These are phyloP conservation scores for Pagetopsis macropterus DNA, from an alignment of 2,797 vertebrate species.

Conservation along the genomic window DNA sequence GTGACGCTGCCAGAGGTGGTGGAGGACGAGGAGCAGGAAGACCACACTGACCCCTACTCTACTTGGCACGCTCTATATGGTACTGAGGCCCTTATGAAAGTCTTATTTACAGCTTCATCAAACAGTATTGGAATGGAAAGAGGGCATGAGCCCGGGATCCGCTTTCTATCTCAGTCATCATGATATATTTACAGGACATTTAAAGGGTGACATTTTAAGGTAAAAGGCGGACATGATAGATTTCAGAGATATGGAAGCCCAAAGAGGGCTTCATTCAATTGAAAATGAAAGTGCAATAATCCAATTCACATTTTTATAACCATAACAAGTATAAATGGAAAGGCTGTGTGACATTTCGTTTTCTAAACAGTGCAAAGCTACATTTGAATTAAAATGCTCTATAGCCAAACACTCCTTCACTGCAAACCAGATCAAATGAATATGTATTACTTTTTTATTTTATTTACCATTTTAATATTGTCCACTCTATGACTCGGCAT, in stretches of 20 bases:
- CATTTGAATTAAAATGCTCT: too few species aligned
- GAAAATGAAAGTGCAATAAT: too few species aligned
- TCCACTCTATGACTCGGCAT: too few species aligned
- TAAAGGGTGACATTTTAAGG: constrained; percentile 5
- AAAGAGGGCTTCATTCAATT: too few species aligned
- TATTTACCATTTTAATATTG: too few species aligned
- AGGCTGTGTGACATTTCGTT: too few species aligned
- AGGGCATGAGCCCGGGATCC: constrained; percentile 17
- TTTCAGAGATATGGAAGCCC: background rate
- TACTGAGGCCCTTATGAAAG: constrained; percentile 50
- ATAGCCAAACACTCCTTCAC: too few species aligned
- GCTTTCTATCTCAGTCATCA: constrained; percentile 25
- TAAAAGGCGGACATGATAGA: background rate
- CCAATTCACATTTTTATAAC: too few species aligned
- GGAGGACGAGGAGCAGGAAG: constrained; percentile 77
- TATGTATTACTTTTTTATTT: too few species aligned
- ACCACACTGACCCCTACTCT: constrained; percentile 69
- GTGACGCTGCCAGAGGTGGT: constrained; percentile 76
- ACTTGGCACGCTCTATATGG: constrained; percentile 78
- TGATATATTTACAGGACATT: constrained; percentile 6
- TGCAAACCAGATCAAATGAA: too few species aligned
- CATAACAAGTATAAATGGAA: too few species aligned
- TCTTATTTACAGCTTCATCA: constrained; percentile 27
- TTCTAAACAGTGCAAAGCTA: too few species aligned
- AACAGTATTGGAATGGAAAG: constrained; percentile 9